A percentile compares a stretch with the other conserved stretches of the same genome.
These are phyloP conservation scores for Drosophila nr. fundita DNA, from an alignment of 2,888 invertebrate genomes.

Conservation along the genomic window DNA sequence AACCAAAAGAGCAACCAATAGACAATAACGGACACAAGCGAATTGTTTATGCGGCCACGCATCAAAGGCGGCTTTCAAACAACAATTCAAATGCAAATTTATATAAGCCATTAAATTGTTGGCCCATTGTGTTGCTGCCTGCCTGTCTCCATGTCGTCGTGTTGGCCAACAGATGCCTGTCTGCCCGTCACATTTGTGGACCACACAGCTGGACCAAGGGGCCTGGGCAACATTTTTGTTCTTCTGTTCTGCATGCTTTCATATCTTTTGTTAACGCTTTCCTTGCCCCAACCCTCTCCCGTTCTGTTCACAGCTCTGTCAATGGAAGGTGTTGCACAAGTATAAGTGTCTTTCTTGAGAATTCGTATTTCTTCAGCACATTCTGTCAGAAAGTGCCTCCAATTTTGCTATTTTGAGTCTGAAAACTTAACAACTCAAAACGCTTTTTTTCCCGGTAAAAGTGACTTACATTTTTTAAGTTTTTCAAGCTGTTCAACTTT, in stretches of 20 bases:
- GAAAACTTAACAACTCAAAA: no score
- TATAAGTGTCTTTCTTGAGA: background rate
- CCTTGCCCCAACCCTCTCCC: background rate
- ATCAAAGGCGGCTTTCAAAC: constrained; percentile 63
- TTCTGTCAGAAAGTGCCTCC: background rate
- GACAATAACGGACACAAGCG: constrained; percentile 28
- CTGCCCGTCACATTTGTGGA: background rate
- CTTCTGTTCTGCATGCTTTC: constrained; percentile 2
- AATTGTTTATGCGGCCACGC: constrained; percentile 65
- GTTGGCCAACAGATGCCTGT: constrained; percentile 46
- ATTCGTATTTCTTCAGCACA: background rate
- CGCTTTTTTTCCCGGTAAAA: no score
- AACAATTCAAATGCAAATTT: constrained; percentile 68
- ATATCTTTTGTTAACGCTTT: constrained; percentile 7
- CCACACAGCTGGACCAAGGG: background rate
- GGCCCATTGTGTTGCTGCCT: constrained; percentile 42
- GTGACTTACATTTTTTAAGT: background rate
- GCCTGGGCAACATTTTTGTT: background rate
- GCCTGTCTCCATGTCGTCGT: constrained; percentile 2
- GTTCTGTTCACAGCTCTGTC: background rate
- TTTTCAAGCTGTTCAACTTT: background rate
- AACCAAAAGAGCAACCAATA: constrained; percentile 45
- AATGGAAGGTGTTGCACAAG: constrained; percentile 8
- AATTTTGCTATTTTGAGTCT: background rate
- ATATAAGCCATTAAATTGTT: constrained; percentile 71